Evolutionary conservation across 2,797 vertebrate species (phyloP).

Genomic region (Cuculus canorus): DNA sequence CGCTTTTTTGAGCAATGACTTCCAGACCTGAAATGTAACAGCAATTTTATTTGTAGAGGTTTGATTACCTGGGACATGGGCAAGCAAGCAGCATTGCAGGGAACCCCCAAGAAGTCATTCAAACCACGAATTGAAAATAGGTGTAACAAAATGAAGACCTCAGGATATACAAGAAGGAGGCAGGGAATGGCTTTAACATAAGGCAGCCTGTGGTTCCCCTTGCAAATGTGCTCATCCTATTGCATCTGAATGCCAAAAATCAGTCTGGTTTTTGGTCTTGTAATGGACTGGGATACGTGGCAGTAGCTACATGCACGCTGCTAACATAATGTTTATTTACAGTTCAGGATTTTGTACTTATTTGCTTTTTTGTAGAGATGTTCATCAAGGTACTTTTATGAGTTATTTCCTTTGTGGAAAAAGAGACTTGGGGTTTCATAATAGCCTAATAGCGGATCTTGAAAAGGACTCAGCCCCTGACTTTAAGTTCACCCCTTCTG

Average conservation of each 20-base stretch:
- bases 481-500: not conserved
- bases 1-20: not conserved
- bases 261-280: not conserved
- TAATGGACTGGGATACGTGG: rapidly evolving
- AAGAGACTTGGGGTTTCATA: not conserved
- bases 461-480: not conserved
- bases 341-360: not conserved
- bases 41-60: not conserved
- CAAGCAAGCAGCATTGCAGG: not conserved
- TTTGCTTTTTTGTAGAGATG: not conserved
- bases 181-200: not conserved
- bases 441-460: not conserved
- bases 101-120: not conserved
- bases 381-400: not conserved
- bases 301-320: not conserved
- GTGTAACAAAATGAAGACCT: not conserved
- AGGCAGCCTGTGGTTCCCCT: not conserved
- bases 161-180: not conserved
- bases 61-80: not conserved
- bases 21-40: not conserved
- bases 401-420: not conserved
- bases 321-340: not conserved
- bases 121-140: not conserved
- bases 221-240: not conserved
- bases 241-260: not conserved